Percentiles rank a stretch among this genome's conserved stretches.
Conservation (phyloP, 2,888 invertebrate species). For the Lobophora halterata region DNA sequence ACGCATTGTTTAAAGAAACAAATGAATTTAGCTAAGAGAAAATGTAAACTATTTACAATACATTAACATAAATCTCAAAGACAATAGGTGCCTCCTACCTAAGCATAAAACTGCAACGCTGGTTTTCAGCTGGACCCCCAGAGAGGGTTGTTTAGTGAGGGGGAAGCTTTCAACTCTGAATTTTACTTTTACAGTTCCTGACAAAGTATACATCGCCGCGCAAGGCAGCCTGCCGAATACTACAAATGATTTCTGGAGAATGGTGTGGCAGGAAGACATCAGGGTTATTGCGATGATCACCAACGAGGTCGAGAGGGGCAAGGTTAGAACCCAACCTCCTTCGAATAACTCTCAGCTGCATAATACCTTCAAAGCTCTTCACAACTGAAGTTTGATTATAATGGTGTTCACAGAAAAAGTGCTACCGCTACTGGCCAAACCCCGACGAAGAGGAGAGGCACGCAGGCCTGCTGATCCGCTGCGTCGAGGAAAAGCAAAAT, state of each 20-base stretch:
- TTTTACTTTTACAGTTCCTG: slow-evolving; percentile 55
- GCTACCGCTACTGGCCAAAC: slow-evolving; percentile 97
- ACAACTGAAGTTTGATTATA: not conserved
- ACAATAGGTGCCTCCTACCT: no score
- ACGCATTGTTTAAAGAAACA: no score
- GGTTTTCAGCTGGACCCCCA: no score
- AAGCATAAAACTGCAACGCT: no score
- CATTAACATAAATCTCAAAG: no score
- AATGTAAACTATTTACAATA: no score
- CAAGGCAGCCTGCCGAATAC: slow-evolving; percentile 96
- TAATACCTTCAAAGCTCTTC: no score
- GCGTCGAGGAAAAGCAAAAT: slow-evolving; percentile 87
- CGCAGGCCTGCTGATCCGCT: slow-evolving; percentile 86
- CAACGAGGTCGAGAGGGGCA: slow-evolving; percentile 96
- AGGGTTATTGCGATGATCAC: slow-evolving; percentile 99
- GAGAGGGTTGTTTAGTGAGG: no score
- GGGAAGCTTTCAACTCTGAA: no score
- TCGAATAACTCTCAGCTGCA: no score
- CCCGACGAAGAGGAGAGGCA: slow-evolving; percentile 86
- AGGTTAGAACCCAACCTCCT: slow-evolving; percentile 70
- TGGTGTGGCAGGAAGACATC: slow-evolving; percentile 99
- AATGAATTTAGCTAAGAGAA: no score
- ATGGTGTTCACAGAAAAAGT: slow-evolving; percentile 82
- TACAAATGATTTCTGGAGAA: slow-evolving; percentile 96
- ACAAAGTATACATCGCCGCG: slow-evolving; percentile 91